Percentiles rank a stretch among this genome's conserved stretches.
These are phyloP conservation scores for Pteropus rufus DNA, from an alignment of 2,797 vertebrate genomes.

Conservation along the genomic window DNA sequence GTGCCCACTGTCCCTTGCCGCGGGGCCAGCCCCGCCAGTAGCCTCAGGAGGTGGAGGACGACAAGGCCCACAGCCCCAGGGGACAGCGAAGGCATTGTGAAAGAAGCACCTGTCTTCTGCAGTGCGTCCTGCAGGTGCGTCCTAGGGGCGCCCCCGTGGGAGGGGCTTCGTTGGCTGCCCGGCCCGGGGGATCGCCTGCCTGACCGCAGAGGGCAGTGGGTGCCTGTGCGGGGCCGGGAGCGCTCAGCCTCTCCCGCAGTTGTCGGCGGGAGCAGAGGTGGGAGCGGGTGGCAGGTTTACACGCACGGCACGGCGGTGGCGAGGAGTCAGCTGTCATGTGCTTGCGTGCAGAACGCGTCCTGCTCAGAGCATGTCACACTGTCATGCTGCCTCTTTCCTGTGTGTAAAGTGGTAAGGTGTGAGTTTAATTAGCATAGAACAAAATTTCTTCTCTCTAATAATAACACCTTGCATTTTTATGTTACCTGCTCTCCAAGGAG, in stretches of 20 bases:
- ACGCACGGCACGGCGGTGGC: not conserved
- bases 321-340: conserved; percentile 46
- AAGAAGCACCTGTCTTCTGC: conserved; percentile 29
- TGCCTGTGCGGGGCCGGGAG: not conserved
- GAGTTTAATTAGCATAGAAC: conserved; percentile 77
- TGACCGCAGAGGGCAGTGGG: not conserved
- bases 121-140: not conserved
- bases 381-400: conserved; percentile 52
- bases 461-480: conserved; percentile 76
- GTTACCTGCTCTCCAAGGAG: conserved; percentile 66
- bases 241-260: not conserved
- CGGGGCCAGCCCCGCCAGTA: not conserved
- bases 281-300: not conserved
- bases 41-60: not conserved
- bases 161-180: conserved; percentile 5
- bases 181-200: conserved; percentile 20
- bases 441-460: conserved; percentile 74
- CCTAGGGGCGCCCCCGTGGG: not conserved
- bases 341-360: conserved; percentile 33
- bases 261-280: not conserved
- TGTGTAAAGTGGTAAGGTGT: conserved; percentile 70
- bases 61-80: not conserved
- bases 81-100: not conserved
- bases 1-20: not conserved
- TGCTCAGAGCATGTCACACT: conserved; percentile 44